These are phyloP conservation scores for Catharus bicknelli DNA, from an alignment of 2,113 vertebrate species.

Conservation along the genomic window DNA sequence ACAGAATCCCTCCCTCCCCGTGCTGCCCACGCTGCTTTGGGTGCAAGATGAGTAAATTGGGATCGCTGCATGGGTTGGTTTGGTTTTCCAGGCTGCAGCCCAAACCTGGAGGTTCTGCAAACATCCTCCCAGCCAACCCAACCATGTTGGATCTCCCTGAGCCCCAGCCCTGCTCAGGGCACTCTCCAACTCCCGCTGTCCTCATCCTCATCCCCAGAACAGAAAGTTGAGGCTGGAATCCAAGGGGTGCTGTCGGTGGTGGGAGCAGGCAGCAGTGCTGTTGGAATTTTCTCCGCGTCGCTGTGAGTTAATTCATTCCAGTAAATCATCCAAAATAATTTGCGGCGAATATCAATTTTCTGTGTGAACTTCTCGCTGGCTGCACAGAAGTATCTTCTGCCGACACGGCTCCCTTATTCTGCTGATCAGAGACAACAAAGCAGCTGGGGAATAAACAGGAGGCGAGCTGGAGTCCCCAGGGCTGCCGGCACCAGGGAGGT, in stretches of 20 bases:
- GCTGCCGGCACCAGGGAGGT: slow-evolving; percentile 23
- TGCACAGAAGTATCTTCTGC: slow-evolving; percentile 60
- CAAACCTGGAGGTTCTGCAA: background rate
- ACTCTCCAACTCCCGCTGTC: rapidly evolving
- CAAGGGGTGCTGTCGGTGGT: rapidly evolving
- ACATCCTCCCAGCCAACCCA: rapidly evolving
- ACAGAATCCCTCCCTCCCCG: background rate
- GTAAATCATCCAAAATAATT: slow-evolving; percentile 72
- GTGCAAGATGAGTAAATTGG: rapidly evolving
- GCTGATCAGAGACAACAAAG: slow-evolving; percentile 63
- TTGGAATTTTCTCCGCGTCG: slow-evolving; percentile 41
- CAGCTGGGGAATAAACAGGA: slow-evolving; percentile 65
- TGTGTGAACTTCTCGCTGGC: slow-evolving; percentile 59
- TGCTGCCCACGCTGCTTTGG: background rate
- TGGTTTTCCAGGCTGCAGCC: background rate
- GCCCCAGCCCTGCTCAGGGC: background rate
- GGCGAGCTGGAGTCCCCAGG: slow-evolving; percentile 40
- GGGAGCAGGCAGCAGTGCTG: background rate
- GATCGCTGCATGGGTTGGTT: rapidly evolving
- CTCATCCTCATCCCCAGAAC: background rate
- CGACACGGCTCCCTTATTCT: slow-evolving; percentile 56
- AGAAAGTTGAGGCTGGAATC: rapidly evolving
- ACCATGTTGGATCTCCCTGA: rapidly evolving
- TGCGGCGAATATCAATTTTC: slow-evolving; percentile 57
- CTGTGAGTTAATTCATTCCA: slow-evolving; percentile 65